Evolutionary conservation across 2,113 vertebrate species (phyloP).

Genomic region (Atrichornis clamosus): DNA sequence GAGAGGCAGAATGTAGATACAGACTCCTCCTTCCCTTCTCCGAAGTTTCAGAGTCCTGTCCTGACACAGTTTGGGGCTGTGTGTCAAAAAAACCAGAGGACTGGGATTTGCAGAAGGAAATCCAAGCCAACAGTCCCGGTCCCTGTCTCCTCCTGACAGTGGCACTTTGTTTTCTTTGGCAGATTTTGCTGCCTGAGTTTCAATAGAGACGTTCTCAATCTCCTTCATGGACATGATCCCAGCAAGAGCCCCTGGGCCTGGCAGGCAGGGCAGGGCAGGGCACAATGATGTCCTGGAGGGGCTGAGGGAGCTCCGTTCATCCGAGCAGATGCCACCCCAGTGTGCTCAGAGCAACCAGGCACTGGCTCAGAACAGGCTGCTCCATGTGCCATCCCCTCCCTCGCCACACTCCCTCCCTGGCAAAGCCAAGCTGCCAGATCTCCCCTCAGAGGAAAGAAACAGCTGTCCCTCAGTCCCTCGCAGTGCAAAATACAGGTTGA

Average conservation of each 20-base stretch:
- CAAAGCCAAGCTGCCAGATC: conserved; percentile 31
- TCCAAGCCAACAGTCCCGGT: neutral
- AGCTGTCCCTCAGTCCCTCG: neutral
- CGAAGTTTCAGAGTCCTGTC: neutral
- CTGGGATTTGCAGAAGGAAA: neutral
- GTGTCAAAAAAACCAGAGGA: neutral
- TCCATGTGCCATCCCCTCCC: neutral
- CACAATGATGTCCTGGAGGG: neutral
- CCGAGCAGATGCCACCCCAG: neutral
- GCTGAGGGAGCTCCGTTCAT: neutral
- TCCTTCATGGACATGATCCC: conserved; percentile 26
- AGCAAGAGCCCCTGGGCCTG: neutral
- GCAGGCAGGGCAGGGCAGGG: neutral
- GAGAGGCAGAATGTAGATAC: neutral
- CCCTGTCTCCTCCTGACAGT: neutral
- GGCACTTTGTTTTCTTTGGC: neutral
- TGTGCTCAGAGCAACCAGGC: neutral
- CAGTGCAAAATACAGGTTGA: neutral
- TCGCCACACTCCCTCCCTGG: neutral
- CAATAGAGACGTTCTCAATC: neutral
- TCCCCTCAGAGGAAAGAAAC: neutral
- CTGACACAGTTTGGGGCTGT: neutral
- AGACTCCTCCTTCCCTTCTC: neutral
- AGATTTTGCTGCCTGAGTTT: neutral
- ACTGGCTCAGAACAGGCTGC: neutral